Conservation (phyloP, 1,140 invertebrate species). For the Neelides sp. region DNA sequence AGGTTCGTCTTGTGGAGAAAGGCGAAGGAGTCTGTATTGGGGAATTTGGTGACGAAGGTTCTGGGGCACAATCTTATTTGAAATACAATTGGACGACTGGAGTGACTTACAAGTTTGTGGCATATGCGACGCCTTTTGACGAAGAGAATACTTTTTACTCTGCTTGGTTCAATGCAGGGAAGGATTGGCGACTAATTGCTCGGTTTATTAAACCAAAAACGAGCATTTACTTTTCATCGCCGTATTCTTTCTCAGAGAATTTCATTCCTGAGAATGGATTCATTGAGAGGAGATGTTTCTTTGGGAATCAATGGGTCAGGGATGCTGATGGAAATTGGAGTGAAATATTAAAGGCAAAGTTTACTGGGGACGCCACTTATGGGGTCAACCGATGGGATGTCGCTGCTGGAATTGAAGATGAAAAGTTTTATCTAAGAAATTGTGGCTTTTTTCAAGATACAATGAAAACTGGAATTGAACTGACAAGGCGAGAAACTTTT, state of each 20-base stretch:
- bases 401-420: neutral
- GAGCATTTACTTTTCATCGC: neutral
- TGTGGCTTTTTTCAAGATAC: constrained; percentile 11
- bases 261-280: constrained; percentile 21
- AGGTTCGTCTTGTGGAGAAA: constrained; percentile 7
- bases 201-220: constrained; percentile 22
- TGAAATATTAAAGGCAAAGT: constrained; percentile 15
- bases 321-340: constrained; percentile 14
- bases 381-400: neutral
- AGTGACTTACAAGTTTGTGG: constrained; percentile 11
- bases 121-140: neutral
- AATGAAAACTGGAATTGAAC: neutral
- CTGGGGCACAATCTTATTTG: constrained; percentile 12
- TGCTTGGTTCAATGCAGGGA: constrained; percentile 9
- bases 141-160: constrained; percentile 8
- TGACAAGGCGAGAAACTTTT: neutral
- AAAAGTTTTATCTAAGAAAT: constrained; percentile 1
- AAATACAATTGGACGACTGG: constrained; percentile 9
- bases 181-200: constrained; percentile 20
- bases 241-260: constrained; percentile 27
- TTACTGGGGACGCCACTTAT: constrained; percentile 20
- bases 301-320: constrained; percentile 20
- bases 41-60: constrained; percentile 18
- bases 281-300: constrained; percentile 12
- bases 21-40: constrained; percentile 11